Percentiles rank a stretch among this genome's conserved stretches.
Conservation (phyloP, 2,888 invertebrate species). For the Dolichopus griseipennis region DNA sequence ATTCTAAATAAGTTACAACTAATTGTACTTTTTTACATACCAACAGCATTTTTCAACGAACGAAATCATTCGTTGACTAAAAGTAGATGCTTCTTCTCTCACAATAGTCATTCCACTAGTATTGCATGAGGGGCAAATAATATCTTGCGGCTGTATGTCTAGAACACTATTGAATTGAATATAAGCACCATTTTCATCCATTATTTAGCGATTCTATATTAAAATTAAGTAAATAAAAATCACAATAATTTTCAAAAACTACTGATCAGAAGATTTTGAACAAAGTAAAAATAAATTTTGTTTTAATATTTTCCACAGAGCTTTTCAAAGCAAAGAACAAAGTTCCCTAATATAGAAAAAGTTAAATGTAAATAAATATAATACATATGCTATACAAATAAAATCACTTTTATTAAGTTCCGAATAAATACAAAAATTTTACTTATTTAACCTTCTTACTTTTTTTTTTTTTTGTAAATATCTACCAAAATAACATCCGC, state of each 20-base stretch:
- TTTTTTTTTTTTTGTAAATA: slow-evolving; percentile 30
- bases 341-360: background rate
- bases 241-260: background rate
- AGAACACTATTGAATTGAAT: slow-evolving; percentile 15
- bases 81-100: slow-evolving; percentile 32
- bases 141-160: slow-evolving; percentile 28
- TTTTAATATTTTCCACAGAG: background rate
- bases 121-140: slow-evolving; percentile 35
- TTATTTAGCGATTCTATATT: background rate
- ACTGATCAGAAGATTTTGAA: background rate
- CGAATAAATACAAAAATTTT: background rate
- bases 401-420: background rate
- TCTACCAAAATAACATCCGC: slow-evolving; percentile 40
- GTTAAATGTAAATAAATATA: background rate
- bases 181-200: background rate
- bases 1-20: background rate
- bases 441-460: slow-evolving; percentile 19
- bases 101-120: slow-evolving; percentile 31
- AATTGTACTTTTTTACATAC: slow-evolving; percentile 12
- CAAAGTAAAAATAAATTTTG: background rate
- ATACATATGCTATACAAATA: too few relatives aligned
- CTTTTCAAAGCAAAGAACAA: background rate
- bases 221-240: background rate
- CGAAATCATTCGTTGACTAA: slow-evolving; percentile 26
- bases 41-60: background rate